Conservation (phyloP, 2,797 vertebrate species). For the Pseudomugil gertrudae region DNA sequence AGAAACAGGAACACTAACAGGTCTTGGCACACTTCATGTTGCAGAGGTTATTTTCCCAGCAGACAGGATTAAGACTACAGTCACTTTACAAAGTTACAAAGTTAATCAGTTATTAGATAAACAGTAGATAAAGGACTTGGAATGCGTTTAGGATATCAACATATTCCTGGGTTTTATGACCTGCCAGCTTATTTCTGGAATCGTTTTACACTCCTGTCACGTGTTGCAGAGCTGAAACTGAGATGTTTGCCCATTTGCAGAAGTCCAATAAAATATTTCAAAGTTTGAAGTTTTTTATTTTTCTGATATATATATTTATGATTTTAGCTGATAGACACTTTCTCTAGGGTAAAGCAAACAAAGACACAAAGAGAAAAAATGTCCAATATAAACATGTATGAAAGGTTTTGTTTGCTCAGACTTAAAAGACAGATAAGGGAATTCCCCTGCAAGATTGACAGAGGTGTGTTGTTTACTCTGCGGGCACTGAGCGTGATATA, state of each 20-base stretch:
- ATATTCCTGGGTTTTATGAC: conserved; percentile 53
- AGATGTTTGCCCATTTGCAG: conserved; percentile 28
- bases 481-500: conserved; percentile 4
- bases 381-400: neutral
- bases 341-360: neutral
- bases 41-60: neutral
- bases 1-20: conserved; percentile 22
- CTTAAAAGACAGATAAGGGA: conserved; percentile 23
- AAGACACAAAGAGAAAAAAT: neutral
- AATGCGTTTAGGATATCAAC: conserved; percentile 15
- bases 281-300: neutral
- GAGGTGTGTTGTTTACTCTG: conserved; percentile 33
- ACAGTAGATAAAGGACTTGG: neutral
- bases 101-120: neutral
- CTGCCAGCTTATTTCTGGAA: conserved; percentile 53
- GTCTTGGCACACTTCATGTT: conserved; percentile 4
- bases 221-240: conserved; percentile 25
- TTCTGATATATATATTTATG: neutral
- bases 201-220: conserved; percentile 28
- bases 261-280: conserved; percentile 16
- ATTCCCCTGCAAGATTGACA: conserved; percentile 40
- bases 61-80: neutral
- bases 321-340: neutral
- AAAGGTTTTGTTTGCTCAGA: conserved; percentile 8
- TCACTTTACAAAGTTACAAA: neutral